phyloP scores from a whole-genome alignment of 2,888 invertebrate genomes.

The Ephialtes manifestator region DNA sequence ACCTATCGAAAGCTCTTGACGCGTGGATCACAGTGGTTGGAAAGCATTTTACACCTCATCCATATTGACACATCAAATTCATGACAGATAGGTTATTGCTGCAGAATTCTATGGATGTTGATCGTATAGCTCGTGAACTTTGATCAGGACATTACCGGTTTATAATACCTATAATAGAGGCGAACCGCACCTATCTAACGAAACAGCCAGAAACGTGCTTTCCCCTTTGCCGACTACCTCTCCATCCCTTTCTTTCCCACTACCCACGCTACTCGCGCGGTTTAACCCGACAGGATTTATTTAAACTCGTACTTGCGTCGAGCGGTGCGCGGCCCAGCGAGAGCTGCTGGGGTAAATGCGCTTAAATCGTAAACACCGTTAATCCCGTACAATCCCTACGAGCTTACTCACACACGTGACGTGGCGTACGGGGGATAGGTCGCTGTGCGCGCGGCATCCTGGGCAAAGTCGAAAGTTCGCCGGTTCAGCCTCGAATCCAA shows the following conservation, averaged over 20 bases:
- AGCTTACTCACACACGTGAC: constrained; percentile 72
- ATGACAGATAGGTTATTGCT: neutral
- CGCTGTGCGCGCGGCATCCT: constrained; percentile 35
- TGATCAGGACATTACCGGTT: constrained; percentile 26
- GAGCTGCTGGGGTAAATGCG: constrained; percentile 76
- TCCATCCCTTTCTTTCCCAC: constrained; percentile 13
- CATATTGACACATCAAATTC: neutral
- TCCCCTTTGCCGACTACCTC: neutral
- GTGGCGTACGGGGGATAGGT: constrained; percentile 54
- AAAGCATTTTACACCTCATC: constrained; percentile 6
- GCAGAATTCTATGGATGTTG: neutral
- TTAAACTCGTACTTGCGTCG: constrained; percentile 78
- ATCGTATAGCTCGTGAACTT: constrained; percentile 41
- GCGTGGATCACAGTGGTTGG: neutral
- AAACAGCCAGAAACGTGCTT: neutral
- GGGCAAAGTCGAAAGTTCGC: constrained; percentile 58
- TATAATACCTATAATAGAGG: constrained; percentile 39
- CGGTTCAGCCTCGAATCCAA: constrained; percentile 54
- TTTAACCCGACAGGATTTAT: constrained; percentile 76
- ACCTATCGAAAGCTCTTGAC: neutral
- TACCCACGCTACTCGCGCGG: constrained; percentile 65
- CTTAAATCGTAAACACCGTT: constrained; percentile 82
- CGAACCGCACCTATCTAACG: constrained; percentile 5
- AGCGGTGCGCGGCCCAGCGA: constrained; percentile 28
- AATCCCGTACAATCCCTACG: constrained; percentile 78